Percentiles rank a stretch among this genome's conserved stretches.
phyloP scores from a whole-genome alignment of 2,888 invertebrate species.

The Hofmannophila pseudospretella region DNA sequence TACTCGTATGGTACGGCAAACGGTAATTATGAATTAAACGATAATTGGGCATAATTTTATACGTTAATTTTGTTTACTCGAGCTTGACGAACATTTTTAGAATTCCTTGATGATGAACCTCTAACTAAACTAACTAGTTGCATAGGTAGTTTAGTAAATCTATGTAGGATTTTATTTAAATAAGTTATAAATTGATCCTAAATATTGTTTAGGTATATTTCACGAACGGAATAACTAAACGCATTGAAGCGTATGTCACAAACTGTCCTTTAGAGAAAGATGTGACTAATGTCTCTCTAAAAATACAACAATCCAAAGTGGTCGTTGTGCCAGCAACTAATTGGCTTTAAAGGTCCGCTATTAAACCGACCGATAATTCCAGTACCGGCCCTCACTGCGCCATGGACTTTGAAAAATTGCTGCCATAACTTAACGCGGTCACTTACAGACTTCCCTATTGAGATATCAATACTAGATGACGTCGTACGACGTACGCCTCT shows the following conservation, averaged over 20 bases:
- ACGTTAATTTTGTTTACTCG: constrained; percentile 26
- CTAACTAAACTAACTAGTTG: no score
- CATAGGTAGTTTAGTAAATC: no score
- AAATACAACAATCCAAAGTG: constrained; percentile 16
- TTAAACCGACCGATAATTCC: constrained; percentile 56
- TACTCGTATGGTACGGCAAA: constrained; percentile 28
- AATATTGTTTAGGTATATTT: no score
- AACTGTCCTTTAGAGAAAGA: constrained; percentile 1
- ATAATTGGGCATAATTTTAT: constrained; percentile 45
- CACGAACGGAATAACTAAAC: no score
- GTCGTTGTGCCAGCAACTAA: constrained; percentile 41
- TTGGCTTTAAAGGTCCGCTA: constrained; percentile 61
- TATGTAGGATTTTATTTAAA: no score
- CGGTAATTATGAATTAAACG: constrained; percentile 51
- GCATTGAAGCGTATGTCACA: no score
- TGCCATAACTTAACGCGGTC: constrained; percentile 69
- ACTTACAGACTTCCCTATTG: constrained; percentile 74
- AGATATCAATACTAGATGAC: constrained; percentile 74
- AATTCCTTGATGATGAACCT: constrained; percentile 15
- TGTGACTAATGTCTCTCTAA: constrained; percentile 5
- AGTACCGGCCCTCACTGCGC: constrained; percentile 33
- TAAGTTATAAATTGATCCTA: no score
- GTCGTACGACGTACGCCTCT: constrained; percentile 48
- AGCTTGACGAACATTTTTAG: constrained; percentile 19
- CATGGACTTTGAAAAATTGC: constrained; percentile 67